Percentiles rank a stretch among this genome's conserved stretches.
These are phyloP conservation scores for Saguinus imperator DNA, from an alignment of 2,113 vertebrate genomes.

Conservation along the genomic window DNA sequence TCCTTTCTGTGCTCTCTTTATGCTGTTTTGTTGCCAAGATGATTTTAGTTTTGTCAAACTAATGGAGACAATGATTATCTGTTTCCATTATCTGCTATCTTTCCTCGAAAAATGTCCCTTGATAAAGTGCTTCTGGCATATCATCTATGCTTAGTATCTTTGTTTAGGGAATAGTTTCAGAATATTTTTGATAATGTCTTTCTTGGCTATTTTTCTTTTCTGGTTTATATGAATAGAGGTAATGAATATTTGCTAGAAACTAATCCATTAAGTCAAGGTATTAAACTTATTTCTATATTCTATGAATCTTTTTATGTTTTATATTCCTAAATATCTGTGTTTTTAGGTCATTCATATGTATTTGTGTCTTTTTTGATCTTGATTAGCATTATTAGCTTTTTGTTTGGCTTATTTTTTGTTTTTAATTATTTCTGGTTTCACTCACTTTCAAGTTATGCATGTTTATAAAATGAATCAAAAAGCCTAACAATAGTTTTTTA, in stretches of 20 bases:
- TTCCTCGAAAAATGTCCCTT: not conserved
- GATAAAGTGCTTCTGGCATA: not conserved
- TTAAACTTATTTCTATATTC: not conserved
- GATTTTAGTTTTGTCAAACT: not conserved
- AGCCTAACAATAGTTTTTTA: not conserved
- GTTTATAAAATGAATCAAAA: not conserved
- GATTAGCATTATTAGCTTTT: not conserved
- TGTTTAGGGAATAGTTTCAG: not conserved
- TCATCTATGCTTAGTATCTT: not conserved
- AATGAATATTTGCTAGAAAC: slow-evolving; percentile 1
- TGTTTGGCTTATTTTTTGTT: not conserved
- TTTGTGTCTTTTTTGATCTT: not conserved
- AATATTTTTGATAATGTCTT: not conserved
- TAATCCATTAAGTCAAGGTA: not conserved
- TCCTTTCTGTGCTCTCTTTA: not conserved
- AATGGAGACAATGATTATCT: not conserved
- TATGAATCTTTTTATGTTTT: not conserved
- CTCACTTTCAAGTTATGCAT: not conserved
- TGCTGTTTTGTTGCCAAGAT: not conserved
- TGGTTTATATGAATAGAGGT: not conserved
- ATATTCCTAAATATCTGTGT: not conserved
- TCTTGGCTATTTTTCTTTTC: not conserved
- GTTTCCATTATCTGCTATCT: not conserved
- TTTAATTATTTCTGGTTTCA: not conserved
- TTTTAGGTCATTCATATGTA: not conserved